phyloP scores from a whole-genome alignment of 2,888 invertebrate species.

The Stenotaenia linearis region DNA sequence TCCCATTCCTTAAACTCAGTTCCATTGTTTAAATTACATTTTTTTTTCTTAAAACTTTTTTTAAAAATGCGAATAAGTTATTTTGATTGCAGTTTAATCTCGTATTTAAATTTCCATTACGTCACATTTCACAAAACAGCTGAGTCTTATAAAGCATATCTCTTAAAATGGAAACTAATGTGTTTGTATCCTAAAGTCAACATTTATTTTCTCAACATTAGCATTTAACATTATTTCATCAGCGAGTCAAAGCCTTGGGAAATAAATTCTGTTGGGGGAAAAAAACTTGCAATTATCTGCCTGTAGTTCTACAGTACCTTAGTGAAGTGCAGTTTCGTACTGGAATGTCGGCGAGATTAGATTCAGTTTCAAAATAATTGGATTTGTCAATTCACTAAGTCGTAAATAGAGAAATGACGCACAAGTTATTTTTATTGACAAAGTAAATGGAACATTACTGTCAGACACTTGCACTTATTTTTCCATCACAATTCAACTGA shows the following conservation, averaged over 20 bases:
- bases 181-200: background rate
- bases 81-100: too few relatives aligned
- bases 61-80: too few relatives aligned
- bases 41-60: too few relatives aligned
- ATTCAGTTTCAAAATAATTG: background rate
- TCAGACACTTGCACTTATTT: too few relatives aligned
- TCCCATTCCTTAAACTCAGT: background rate
- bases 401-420: background rate
- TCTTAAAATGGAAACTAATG: background rate
- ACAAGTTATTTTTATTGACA: background rate
- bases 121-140: too few relatives aligned
- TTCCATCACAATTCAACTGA: too few relatives aligned
- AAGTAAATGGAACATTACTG: too few relatives aligned
- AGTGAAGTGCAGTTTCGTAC: background rate
- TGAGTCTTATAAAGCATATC: too few relatives aligned
- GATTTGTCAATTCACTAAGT: background rate
- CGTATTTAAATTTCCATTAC: too few relatives aligned
- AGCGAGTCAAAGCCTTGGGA: background rate
- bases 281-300: background rate
- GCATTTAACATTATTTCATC: background rate
- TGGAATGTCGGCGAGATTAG: background rate
- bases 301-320: background rate
- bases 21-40: too few relatives aligned
- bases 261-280: background rate
- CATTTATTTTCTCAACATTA: background rate